Evolutionary conservation across 1,140 invertebrate species (phyloP), one percentile per base, ranked within the genome.

Genomic region (Plectus sambesii): DNA sequence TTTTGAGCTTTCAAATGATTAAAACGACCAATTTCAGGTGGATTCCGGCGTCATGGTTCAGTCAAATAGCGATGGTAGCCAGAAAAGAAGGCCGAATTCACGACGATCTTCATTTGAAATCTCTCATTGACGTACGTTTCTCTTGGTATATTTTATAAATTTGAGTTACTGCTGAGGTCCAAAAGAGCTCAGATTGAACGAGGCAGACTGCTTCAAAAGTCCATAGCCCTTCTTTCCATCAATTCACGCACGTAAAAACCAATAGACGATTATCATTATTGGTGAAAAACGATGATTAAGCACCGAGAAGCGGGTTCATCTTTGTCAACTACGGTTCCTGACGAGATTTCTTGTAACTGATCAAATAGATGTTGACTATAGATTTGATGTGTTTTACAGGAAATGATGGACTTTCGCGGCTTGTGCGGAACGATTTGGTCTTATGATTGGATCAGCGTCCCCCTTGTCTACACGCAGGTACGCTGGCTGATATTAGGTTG

Each of bases 61-160:
- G 88, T 85, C 86, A 0, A 80, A 84, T 3, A 84, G 81, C 89
- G 22, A 86, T 84, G 0, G 83, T 22, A 27, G 79, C 79, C 0
- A 75, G 87, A 2, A 86, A 85, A 67, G 88, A 94, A 73, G 86
- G 84, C 0, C 74, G 84, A 58, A 88, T 93, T 58, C 77, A 86
- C 40, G 86, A 89, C 59, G 88, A 93, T 70, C 87, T 87, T 63
- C 85, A 86, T 1, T 81, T 90, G 0, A 88, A 89, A 67, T 87
- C 85, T 0, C 77, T 89, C 35, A 82, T 88, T 48, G 85, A 88
- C 60, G 85, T 87, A 66, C 68, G 37, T 42, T 8, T 2, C 2
- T 20, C 15, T 6, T 49, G 24, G 23, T 25, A 8, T 29, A 17
- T 44, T 46, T 47, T 15, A 35, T 23, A 4, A 17, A 46, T 41